Evolutionary conservation across 2,888 invertebrate genomes (phyloP).

Genomic region (Cylindroiulus punctatus): DNA sequence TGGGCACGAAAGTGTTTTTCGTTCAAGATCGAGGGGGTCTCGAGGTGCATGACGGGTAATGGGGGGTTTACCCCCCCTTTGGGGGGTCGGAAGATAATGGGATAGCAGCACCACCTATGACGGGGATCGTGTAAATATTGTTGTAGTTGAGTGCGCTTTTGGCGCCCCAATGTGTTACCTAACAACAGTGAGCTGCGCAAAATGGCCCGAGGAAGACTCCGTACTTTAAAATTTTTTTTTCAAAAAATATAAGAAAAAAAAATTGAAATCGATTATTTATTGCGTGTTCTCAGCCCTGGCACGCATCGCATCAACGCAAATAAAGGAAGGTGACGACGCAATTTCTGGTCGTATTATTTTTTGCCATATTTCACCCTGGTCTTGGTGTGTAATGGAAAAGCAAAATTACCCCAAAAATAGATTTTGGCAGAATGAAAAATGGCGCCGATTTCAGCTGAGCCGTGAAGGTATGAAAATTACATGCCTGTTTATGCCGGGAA

Average conservation of each 20-base stretch:
- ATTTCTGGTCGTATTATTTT: conserved; percentile 5
- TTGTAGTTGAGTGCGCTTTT: conserved; percentile 14
- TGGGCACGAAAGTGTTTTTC: conserved; percentile 33
- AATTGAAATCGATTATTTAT: conserved; percentile 3
- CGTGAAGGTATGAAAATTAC: no score
- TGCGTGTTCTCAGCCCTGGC: not conserved
- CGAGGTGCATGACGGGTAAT: not conserved
- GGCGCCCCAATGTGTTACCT: not conserved
- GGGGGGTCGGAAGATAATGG: not conserved
- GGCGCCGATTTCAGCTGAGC: no score
- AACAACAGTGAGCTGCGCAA: not conserved
- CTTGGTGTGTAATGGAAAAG: no score
- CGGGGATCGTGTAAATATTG: conserved; percentile 2
- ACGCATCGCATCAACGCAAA: not conserved
- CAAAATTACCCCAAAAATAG: no score
- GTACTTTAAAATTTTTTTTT: conserved; percentile 13
- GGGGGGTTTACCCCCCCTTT: not conserved
- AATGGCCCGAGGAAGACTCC: not conserved
- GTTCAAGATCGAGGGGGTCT: not conserved
- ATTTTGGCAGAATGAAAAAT: no score
- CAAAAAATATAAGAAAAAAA: no score
- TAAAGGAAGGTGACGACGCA: conserved; percentile 10
- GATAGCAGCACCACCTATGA: not conserved
- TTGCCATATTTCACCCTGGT: not conserved
- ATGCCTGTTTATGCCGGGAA: no score